Evolutionary conservation across 2,888 invertebrate genomes (phyloP).

Genomic region (Amblyjoppa proteus): DNA sequence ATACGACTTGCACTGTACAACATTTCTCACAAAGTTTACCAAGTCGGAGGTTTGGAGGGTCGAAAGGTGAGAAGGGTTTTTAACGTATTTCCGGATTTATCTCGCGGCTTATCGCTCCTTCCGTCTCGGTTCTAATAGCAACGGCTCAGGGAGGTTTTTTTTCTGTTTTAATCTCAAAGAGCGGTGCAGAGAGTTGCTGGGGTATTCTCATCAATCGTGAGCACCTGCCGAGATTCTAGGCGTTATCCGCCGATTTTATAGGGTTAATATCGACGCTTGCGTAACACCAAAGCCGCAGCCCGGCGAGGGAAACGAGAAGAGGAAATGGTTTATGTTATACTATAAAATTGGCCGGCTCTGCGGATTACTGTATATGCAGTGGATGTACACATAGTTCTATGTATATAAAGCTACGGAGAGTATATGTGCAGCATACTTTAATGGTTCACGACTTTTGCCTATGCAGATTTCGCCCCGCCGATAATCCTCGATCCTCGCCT

Average conservation of each 20-base stretch:
- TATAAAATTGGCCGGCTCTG: constrained; percentile 66
- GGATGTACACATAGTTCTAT: constrained; percentile 8
- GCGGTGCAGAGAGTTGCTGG: neutral
- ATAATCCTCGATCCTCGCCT: constrained; percentile 79
- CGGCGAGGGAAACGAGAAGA: constrained; percentile 62
- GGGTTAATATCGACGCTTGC: constrained; percentile 47
- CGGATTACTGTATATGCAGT: constrained; percentile 44
- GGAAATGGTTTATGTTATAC: constrained; percentile 70
- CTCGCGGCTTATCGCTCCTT: constrained; percentile 52
- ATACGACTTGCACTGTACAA: neutral
- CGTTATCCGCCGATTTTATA: constrained; percentile 52
- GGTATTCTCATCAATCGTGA: constrained; percentile 59
- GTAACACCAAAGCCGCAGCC: constrained; percentile 61
- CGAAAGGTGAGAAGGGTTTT: constrained; percentile 44
- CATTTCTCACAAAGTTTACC: constrained; percentile 53
- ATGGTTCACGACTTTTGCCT: constrained; percentile 82
- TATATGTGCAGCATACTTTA: constrained; percentile 80
- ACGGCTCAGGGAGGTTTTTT: constrained; percentile 1
- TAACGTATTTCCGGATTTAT: constrained; percentile 60
- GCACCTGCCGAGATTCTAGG: constrained; percentile 61
- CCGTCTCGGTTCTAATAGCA: constrained; percentile 12
- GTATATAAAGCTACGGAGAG: constrained; percentile 57
- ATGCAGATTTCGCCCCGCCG: constrained; percentile 81
- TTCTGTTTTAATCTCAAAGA: constrained; percentile 3
- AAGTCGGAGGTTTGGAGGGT: constrained; percentile 46